Conservation (phyloP, 2,797 vertebrate species). For the Adelosebastes latens region DNA sequence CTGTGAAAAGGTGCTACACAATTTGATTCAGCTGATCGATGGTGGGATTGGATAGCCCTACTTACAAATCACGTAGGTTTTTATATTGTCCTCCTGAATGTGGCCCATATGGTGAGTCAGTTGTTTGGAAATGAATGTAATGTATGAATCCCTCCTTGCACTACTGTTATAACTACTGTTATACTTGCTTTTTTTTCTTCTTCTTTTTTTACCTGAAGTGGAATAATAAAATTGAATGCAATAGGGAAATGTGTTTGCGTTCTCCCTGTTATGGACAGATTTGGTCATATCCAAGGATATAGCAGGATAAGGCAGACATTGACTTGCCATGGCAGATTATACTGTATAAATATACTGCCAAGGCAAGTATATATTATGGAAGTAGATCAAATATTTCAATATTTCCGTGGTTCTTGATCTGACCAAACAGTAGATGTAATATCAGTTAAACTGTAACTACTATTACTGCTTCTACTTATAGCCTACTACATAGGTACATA, state of each 20-base stretch:
- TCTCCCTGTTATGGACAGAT: background rate
- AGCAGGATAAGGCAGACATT: background rate
- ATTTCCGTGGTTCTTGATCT: background rate
- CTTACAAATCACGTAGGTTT: slow-evolving; percentile 29
- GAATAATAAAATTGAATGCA: slow-evolving; percentile 60
- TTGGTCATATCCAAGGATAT: background rate
- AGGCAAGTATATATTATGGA: too few species aligned
- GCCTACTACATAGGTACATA: too few species aligned
- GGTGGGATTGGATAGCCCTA: slow-evolving; percentile 5
- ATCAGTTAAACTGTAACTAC: too few species aligned
- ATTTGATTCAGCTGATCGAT: slow-evolving; percentile 15
- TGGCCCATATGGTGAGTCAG: slow-evolving; percentile 21
- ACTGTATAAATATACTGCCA: too few species aligned
- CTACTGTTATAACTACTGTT: slow-evolving; percentile 42
- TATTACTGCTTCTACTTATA: too few species aligned
- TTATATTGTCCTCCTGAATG: slow-evolving; percentile 36
- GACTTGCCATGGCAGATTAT: background rate
- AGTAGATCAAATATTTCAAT: too few species aligned
- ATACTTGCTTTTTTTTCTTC: slow-evolving; percentile 1
- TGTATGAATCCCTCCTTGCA: slow-evolving; percentile 50
- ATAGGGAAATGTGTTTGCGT: slow-evolving; percentile 8
- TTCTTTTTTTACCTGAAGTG: slow-evolving; percentile 18
- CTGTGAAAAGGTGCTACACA: slow-evolving; percentile 70
- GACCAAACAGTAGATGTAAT: too few species aligned
- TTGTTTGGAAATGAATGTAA: slow-evolving; percentile 53